These are phyloP conservation scores for Mastomys natalensis DNA, from an alignment of 2,113 vertebrate species.

Conservation along the genomic window DNA sequence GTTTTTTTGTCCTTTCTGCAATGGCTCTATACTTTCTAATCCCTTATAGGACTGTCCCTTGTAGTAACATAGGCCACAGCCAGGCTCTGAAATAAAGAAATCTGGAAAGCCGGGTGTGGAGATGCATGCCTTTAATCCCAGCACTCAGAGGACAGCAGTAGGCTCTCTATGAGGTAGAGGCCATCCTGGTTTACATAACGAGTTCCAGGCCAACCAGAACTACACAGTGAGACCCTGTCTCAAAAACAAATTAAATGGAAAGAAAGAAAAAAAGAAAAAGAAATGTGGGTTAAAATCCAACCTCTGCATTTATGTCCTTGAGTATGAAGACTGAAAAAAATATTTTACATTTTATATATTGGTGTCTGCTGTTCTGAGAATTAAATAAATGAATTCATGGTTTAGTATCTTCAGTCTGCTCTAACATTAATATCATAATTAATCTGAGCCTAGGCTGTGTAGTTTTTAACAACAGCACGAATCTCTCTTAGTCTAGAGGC, in stretches of 20 bases:
- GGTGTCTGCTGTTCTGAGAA: slow-evolving; percentile 7
- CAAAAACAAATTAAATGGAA: background rate
- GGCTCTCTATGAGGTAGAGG: background rate
- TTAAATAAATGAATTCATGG: background rate
- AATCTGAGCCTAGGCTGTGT: background rate
- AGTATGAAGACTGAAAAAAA: background rate
- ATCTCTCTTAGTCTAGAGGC: background rate
- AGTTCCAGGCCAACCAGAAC: background rate
- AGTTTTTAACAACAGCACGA: background rate
- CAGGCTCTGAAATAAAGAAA: background rate
- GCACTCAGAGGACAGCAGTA: background rate
- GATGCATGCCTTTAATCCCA: background rate
- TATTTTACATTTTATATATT: background rate
- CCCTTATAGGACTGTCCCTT: background rate
- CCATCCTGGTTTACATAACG: background rate
- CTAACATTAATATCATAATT: background rate
- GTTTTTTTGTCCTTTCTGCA: background rate
- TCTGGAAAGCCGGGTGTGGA: background rate
- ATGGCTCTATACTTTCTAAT: background rate
- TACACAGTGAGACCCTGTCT: background rate
- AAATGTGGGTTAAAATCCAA: background rate
- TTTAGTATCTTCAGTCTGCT: background rate
- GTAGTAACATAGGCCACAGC: background rate
- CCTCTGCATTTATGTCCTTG: background rate
- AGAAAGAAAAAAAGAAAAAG: background rate